phyloP scores from a whole-genome alignment of 2,797 vertebrate genomes.

The Cynodonichthys magdalenae region DNA sequence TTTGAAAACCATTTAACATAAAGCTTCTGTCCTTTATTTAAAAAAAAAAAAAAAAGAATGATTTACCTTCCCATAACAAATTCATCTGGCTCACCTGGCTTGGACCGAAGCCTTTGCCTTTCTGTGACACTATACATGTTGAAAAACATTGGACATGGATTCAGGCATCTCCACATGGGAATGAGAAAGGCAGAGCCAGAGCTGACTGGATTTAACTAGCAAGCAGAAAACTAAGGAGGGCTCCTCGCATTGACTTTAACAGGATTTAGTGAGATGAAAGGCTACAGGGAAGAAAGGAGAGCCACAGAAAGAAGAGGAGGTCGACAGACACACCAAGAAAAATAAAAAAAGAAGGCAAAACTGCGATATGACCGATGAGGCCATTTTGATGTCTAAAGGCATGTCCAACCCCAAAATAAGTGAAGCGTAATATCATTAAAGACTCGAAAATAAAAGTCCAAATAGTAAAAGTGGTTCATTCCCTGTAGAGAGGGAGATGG shows the following conservation, averaged over 20 bases:
- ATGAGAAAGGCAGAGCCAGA: conserved; percentile 40
- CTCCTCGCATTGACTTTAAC: conserved; percentile 65
- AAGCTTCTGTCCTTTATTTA: conserved; percentile 3
- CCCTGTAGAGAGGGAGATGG: conserved; percentile 31
- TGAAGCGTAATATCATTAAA: conserved; percentile 27
- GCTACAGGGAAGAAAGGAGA: conserved; percentile 45
- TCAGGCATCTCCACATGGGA: conserved; percentile 51
- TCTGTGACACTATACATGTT: conserved; percentile 36
- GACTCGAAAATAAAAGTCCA: conserved; percentile 15
- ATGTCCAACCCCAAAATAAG: conserved; percentile 12
- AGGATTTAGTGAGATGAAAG: conserved; percentile 77
- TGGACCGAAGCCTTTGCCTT: conserved; percentile 23
- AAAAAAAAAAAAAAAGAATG: conserved; percentile 9
- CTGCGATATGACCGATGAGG: background rate
- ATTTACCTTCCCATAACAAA: conserved; percentile 20
- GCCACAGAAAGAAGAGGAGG: conserved; percentile 30
- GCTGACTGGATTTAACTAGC: conserved; percentile 54
- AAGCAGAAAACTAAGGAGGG: conserved; percentile 55
- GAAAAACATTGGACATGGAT: conserved; percentile 52
- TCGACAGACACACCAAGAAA: conserved; percentile 10
- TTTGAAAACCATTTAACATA: conserved; percentile 19
- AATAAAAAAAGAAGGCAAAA: conserved; percentile 5
- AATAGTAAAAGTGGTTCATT: conserved; percentile 10
- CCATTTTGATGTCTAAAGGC: conserved; percentile 5
- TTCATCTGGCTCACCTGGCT: conserved; percentile 40